Evolutionary conservation across 2,113 vertebrate species (phyloP), one percentile per base, ranked within the genome.

Genomic region (Pluvialis apricaria): DNA sequence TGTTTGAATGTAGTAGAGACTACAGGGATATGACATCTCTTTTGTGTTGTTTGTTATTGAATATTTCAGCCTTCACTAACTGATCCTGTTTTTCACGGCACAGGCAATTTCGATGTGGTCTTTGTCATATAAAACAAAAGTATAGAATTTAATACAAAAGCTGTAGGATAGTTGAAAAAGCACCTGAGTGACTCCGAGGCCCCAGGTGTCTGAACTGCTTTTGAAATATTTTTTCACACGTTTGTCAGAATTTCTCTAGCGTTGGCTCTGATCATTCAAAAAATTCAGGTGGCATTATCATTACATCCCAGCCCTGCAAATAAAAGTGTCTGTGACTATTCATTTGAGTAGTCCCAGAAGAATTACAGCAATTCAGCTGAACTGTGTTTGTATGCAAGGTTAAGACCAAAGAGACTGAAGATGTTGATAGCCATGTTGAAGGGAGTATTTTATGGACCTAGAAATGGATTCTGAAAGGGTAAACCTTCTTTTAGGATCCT

Each of bases 21-120:
- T 88, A 22, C 65, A 82, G 61, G 69, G 77, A 82, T 89, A 36
- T 76, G 83, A 81, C 86, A 79, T 93, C 69, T 94, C 77, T 88
- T 94, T 92, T 96, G 61, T 92, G 58, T 29, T 94, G 31, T 92
- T 97, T 94, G 42, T 77, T 89, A 42, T 36, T 89, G 44, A 94
- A 34, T 79, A 79, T 70, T 44, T 85, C 71, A 79, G 44, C 78
- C 61, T 86, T 91, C 7, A 2, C 65, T 80, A 82, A 65, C 66
- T 65, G 91, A 89, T 94, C 28, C 45, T 94, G 69, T 85, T 92
- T 96, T 95, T 82, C 83, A 49, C 0, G 0, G 36, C 21, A 10
- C 3, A 9, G 52, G 58, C 42, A 81, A 82, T 86, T 96, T 96
- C 93, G 91, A 97, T 85, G 88, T 89, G 86, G 77, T 89, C 77